Percentiles rank a stretch among this genome's conserved stretches.
Conservation (phyloP, 2,113 vertebrate genomes). For the Melanocharis versteri region DNA sequence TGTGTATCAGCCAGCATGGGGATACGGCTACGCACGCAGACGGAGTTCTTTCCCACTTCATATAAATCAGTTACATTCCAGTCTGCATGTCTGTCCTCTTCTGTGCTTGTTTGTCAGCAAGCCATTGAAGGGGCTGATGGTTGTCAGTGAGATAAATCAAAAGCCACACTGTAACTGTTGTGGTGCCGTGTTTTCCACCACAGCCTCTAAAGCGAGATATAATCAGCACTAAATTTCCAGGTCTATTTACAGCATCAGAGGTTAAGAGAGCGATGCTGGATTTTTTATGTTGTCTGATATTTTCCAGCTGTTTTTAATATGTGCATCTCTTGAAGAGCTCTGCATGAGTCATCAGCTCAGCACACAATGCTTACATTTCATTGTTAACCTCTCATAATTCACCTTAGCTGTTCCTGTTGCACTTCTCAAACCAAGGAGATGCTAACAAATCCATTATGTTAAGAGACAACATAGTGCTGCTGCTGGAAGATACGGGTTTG, state of each 20-base stretch:
- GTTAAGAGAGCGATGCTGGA: neutral
- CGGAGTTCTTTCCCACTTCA: neutral
- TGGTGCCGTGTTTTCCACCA: neutral
- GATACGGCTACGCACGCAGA: neutral
- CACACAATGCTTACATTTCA: neutral
- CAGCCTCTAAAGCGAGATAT: neutral
- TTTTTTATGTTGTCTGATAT: neutral
- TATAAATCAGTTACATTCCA: neutral
- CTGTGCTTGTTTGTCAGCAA: neutral
- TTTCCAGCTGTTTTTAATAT: slow-evolving; percentile 51
- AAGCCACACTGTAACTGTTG: neutral
- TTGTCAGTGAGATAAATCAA: neutral
- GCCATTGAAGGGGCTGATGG: neutral
- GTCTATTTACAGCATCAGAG: neutral
- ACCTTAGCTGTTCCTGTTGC: neutral
- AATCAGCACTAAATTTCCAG: neutral
- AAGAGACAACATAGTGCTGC: neutral
- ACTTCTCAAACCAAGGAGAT: neutral
- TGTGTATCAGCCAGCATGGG: neutral
- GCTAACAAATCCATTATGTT: slow-evolving; percentile 18
- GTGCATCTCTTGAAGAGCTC: neutral
- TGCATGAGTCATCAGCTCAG: neutral
- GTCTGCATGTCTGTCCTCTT: neutral
- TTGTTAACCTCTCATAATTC: slow-evolving; percentile 27
- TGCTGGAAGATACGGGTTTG: neutral